A percentile compares a stretch with the other conserved stretches of the same genome.
Conservation (phyloP, 1,140 invertebrate genomes). For the Heliothis subflexa region DNA sequence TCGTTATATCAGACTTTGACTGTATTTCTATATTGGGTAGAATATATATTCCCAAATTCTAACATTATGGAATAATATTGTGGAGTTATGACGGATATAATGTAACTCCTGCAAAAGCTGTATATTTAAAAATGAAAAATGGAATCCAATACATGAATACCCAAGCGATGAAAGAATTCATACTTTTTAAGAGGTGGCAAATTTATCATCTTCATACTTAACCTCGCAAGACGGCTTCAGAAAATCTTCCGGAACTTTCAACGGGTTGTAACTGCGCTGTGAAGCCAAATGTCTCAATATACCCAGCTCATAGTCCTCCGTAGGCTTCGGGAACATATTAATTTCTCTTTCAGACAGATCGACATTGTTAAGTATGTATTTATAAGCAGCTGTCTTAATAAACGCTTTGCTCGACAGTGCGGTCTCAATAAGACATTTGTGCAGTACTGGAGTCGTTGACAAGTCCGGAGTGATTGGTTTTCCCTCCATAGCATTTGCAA, state of each 20-base stretch:
- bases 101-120: too few relatives aligned
- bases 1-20: too few relatives aligned
- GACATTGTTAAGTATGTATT: constrained; percentile 59
- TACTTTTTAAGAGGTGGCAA: too few relatives aligned
- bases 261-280: constrained; percentile 71
- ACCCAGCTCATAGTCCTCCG: constrained; percentile 59
- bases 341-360: constrained; percentile 59
- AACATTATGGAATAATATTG: too few relatives aligned
- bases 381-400: constrained; percentile 58
- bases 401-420: constrained; percentile 72
- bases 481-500: constrained; percentile 78
- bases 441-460: constrained; percentile 56
- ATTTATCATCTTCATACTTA: too few relatives aligned
- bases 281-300: constrained; percentile 62
- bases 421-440: constrained; percentile 74
- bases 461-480: constrained; percentile 65
- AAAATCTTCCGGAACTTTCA: constrained; percentile 66
- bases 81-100: too few relatives aligned
- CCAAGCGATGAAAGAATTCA: too few relatives aligned
- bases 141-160: too few relatives aligned
- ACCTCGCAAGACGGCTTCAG: constrained; percentile 54
- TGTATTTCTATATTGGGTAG: too few relatives aligned
- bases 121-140: too few relatives aligned
- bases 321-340: constrained; percentile 55
- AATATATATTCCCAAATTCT: too few relatives aligned